Percentiles rank a stretch among this genome's conserved stretches.
Conservation (phyloP, 2,888 invertebrate species). For the Drosophila nr. perissopoda region DNA sequence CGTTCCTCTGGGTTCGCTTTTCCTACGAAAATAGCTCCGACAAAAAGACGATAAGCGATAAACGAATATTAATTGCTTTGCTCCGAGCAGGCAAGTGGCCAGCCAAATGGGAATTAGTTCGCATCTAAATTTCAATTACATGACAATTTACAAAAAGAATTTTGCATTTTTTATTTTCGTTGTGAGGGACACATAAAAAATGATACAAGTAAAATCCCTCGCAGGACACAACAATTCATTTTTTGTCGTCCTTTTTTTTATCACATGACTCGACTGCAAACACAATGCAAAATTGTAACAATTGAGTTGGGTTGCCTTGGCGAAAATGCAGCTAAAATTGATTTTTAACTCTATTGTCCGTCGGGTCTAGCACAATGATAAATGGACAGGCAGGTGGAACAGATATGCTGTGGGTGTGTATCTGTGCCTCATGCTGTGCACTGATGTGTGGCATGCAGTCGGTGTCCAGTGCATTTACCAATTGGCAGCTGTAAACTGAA, state of each 20-base stretch:
- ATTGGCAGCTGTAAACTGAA: conserved; percentile 15
- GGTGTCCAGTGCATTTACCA: conserved; percentile 1
- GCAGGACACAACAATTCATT: conserved; percentile 9
- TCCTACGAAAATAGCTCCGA: conserved; percentile 35
- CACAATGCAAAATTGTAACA: conserved; percentile 62
- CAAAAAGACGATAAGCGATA: conserved; percentile 47
- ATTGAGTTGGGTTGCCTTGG: conserved; percentile 41
- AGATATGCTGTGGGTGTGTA: conserved; percentile 29
- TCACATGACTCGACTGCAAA: conserved; percentile 51
- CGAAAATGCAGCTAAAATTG: conserved; percentile 52
- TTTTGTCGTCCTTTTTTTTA: conserved; percentile 21
- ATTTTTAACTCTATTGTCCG: conserved; percentile 52
- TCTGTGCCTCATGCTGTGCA: conserved; percentile 40
- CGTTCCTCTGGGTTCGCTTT: conserved; percentile 39
- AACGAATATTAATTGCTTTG: conserved; percentile 59
- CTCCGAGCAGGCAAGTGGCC: conserved; percentile 45
- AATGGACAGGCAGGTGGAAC: conserved; percentile 56
- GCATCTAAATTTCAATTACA: conserved; percentile 46
- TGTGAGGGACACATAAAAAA: conserved; percentile 24
- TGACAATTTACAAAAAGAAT: conserved; percentile 34
- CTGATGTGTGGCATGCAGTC: conserved; percentile 29
- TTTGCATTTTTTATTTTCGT: conserved; percentile 13
- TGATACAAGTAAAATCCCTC: conserved; percentile 5
- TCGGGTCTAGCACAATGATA: conserved; percentile 34
- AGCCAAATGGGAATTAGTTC: conserved; percentile 35